phyloP scores from a whole-genome alignment of 2,797 vertebrate species.

The Mus spretus region DNA sequence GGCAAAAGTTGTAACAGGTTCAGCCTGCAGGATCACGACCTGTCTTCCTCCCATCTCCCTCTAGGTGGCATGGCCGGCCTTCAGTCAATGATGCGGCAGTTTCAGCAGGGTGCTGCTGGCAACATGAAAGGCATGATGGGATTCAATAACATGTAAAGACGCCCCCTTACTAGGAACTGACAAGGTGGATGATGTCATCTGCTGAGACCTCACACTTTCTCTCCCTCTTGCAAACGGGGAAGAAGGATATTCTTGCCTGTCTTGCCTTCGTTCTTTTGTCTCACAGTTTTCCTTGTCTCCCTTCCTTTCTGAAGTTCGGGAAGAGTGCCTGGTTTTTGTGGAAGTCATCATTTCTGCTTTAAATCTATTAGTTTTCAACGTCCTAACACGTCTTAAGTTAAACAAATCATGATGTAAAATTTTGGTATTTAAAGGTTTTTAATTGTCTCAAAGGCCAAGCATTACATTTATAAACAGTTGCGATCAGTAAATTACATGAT shows the following conservation, averaged over 20 bases:
- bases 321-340: slow-evolving; percentile 83
- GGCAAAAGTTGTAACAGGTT: slow-evolving; percentile 36
- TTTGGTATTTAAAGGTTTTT: slow-evolving; percentile 90
- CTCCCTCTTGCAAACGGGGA: slow-evolving; percentile 85
- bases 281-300: background rate
- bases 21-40: slow-evolving; percentile 50
- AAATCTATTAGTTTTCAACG: slow-evolving; percentile 85
- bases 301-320: slow-evolving; percentile 50
- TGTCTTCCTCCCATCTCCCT: slow-evolving; percentile 60
- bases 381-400: slow-evolving; percentile 86
- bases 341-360: slow-evolving; percentile 89
- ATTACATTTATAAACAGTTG: slow-evolving; percentile 90
- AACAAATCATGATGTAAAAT: slow-evolving; percentile 89
- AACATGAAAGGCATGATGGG: slow-evolving; percentile 99
- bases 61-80: slow-evolving; percentile 98
- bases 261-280: slow-evolving; percentile 57
- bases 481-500: slow-evolving; percentile 88
- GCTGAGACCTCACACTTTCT: slow-evolving; percentile 87
- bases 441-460: slow-evolving; percentile 89
- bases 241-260: slow-evolving; percentile 77
- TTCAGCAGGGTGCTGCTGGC: slow-evolving; percentile 98
- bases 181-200: slow-evolving; percentile 83
- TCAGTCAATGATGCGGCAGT: slow-evolving; percentile 99
- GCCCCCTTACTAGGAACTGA: slow-evolving; percentile 90
- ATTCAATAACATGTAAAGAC: slow-evolving; percentile 99